Evolutionary conservation across 23 tunicate species (phyloP), one percentile per base, ranked within the genome.

Genomic region (Phallusia fumigata): DNA sequence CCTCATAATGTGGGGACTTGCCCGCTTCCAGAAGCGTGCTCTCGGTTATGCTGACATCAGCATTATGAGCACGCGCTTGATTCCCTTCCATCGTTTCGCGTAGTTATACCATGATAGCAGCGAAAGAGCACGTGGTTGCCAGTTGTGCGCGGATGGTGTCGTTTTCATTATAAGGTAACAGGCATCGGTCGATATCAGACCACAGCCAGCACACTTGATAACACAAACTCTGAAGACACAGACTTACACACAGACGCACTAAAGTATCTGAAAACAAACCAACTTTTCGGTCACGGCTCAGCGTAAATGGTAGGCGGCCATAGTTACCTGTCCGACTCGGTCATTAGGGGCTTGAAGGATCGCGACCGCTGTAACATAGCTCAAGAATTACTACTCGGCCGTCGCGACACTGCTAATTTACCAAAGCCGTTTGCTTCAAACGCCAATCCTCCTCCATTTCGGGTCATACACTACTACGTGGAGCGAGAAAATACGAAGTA

Each of bases 161-260:
- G 69, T 58, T 58, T 58, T 58, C 69, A 58, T 58, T 58, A 58
- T 58, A 58, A 58, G 69, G 28, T 24, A 58, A 58, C 69, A 58
- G 69, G 28, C 69, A 58, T 24, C 28, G 26, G 69, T 40, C 47
- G 47, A 40, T 40, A 40, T 21, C 69, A 58, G 69, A 58, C 69
- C 28, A 8, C 26, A 22, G 69, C 69, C 26, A 21, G 28, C 28
- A 24, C 69, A 21, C 69, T 58, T 22, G 26, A 6, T 58, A 58
- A 58, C 26, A 58, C 16, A 10, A 40, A 40, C 8, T 40, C 8
- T 10, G 10, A 40, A 40, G 47, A 40, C 47, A 40, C 47, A 40
- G 47, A 10, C 47, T 40, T 40, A 10, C 47, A 40, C 47, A 40
- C 47, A 10, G 47, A 40, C 47, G 47, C 47, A 5, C 47, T 40